Evolutionary conservation across 2,888 invertebrate genomes (phyloP).

Genomic region (Calliopum simillimum): DNA sequence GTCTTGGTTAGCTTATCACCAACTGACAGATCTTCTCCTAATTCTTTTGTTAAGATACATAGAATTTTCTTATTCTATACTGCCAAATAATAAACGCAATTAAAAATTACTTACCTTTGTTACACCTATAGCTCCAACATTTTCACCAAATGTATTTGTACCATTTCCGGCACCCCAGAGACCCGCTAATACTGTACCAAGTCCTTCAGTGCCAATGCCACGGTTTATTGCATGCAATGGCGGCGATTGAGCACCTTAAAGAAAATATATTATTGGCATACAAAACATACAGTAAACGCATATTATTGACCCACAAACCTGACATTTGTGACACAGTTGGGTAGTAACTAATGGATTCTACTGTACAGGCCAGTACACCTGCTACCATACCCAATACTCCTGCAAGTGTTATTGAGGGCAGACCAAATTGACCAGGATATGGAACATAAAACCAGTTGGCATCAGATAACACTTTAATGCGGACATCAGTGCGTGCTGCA

Average conservation of each 20-base stretch:
- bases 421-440: slow-evolving; percentile 86
- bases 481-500: slow-evolving; percentile 80
- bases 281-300: slow-evolving; percentile 1
- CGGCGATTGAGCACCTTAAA: slow-evolving; percentile 81
- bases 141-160: slow-evolving; percentile 90
- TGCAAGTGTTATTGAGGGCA: slow-evolving; percentile 76
- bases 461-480: slow-evolving; percentile 76
- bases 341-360: slow-evolving; percentile 89
- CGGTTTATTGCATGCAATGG: slow-evolving; percentile 89
- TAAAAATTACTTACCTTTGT: slow-evolving; percentile 73
- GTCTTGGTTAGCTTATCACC: too few relatives aligned
- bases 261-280: slow-evolving; percentile 1
- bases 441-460: slow-evolving; percentile 85
- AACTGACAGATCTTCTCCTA: too few relatives aligned
- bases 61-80: too few relatives aligned
- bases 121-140: slow-evolving; percentile 90
- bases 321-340: slow-evolving; percentile 90
- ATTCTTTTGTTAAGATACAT: too few relatives aligned
- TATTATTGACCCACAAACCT: slow-evolving; percentile 67
- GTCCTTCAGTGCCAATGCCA: slow-evolving; percentile 85
- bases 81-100: too few relatives aligned
- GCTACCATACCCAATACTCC: slow-evolving; percentile 83
- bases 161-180: slow-evolving; percentile 88
- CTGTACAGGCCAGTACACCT: slow-evolving; percentile 82
- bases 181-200: slow-evolving; percentile 86